Base-by-base conservation (phyloP, 2,797 vertebrate species). In the Gambusia yucatana region DNA sequence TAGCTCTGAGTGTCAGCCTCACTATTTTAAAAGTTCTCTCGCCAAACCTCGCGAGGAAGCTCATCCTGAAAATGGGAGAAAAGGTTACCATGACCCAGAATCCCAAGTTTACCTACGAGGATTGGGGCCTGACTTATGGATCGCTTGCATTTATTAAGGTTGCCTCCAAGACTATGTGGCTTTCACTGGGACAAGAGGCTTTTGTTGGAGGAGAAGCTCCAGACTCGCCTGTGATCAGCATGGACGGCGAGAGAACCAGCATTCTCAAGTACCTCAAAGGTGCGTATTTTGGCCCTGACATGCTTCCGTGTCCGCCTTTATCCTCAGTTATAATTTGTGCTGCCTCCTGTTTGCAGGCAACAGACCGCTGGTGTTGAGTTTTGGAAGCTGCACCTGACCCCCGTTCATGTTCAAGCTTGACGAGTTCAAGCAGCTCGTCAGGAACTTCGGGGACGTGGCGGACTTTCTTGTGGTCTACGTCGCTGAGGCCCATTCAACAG, bases 371-470 rank as follows among this genome's bases (percentile, higher is more conserved):
- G 97, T 98, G 76, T 80, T 98, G 89, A 97, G 95, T 89, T 99
- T 99, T 86, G 97, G 98, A 78, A 99, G 98, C 4, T 98, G 98
- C 86, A 97, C 97, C 89, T 98, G 98, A 99, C 98, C 98, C 87
- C 97, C 97, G 1, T 99, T 99, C 88, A 95, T 98, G 87, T 95
- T 91, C 80, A 98, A 96, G 93, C 97, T 98, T 87, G 95, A 95
- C 61, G 96, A 98, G 94, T 98, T 98, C 94, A 98, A 97, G 91
- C 91, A 95, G 83, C 97, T 99, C 80, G 83, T 97, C 91, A 92
- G 93, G 94, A 97, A 98, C 81, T 98, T 97, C 76, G 47, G 88
- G 33, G 93, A 94, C 0, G 72, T 95, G 52, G 97, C 97, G 0
- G 97, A 99, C 93, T 98, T 98, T 73, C 95, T 98, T 1, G 94